Conservation (phyloP, 2,888 invertebrate species). For the Drosophila austrosaltans region DNA sequence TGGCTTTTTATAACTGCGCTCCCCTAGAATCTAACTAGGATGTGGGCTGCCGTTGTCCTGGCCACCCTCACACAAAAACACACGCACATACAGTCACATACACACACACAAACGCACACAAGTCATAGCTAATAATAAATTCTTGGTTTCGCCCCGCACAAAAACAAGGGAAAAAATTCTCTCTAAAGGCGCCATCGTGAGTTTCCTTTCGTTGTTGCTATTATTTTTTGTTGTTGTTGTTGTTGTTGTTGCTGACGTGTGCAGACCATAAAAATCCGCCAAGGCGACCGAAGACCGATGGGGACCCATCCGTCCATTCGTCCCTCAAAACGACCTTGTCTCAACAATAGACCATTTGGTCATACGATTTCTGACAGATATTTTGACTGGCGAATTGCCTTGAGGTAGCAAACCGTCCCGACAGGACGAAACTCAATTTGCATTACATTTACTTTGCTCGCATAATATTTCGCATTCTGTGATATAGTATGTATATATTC, state of each 20-base stretch:
- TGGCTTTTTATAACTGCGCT: conserved; percentile 39
- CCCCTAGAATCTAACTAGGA: conserved; percentile 20
- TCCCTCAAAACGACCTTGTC: conserved; percentile 58
- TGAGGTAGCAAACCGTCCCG: conserved; percentile 28
- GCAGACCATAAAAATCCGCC: conserved; percentile 66
- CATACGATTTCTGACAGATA: conserved; percentile 39
- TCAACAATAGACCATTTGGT: conserved; percentile 30
- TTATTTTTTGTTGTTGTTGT: conserved; percentile 30
- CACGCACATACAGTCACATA: conserved; percentile 13
- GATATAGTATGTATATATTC: not conserved
- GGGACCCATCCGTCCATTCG: conserved; percentile 3
- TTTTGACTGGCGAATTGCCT: conserved; percentile 47
- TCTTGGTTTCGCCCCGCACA: conserved; percentile 23
- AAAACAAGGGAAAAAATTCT: conserved; percentile 27
- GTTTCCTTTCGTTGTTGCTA: conserved; percentile 9
- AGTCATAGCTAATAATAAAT: conserved; percentile 54
- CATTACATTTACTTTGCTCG: conserved; percentile 66
- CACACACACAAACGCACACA: conserved; percentile 34
- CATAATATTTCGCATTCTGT: conserved; percentile 42
- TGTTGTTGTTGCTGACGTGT: conserved; percentile 57
- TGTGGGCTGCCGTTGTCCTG: conserved; percentile 16
- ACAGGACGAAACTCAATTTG: conserved; percentile 66
- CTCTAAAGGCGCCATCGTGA: conserved; percentile 17
- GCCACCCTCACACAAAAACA: not conserved
- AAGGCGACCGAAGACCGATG: conserved; percentile 15